These are phyloP conservation scores for Enteromius treurensis DNA, from an alignment of 2,797 vertebrate genomes.

Conservation along the genomic window DNA sequence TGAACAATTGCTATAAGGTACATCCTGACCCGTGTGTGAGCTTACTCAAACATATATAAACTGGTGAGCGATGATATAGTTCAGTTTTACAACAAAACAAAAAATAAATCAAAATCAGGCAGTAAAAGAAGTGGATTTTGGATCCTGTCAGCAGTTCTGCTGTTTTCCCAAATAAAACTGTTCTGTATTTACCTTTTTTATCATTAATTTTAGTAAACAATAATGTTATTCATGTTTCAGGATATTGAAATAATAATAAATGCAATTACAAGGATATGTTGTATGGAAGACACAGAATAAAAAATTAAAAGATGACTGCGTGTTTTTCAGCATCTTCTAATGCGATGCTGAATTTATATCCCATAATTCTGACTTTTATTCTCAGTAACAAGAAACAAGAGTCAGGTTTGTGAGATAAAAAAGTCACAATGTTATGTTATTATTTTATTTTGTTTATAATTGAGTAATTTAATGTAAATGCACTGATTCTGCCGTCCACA, in stretches of 20 bases:
- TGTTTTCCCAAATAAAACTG: neutral
- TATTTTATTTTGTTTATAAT: neutral
- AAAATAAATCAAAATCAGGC: too few species aligned
- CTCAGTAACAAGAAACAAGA: neutral
- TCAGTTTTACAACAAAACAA: neutral
- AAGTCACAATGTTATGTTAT: neutral
- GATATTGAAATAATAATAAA: neutral
- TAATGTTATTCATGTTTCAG: neutral
- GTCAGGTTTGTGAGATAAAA: neutral
- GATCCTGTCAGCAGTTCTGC: neutral
- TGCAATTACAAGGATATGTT: neutral
- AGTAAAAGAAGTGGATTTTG: neutral
- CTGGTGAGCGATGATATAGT: neutral
- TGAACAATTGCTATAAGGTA: neutral
- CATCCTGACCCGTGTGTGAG: neutral
- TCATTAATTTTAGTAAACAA: neutral
- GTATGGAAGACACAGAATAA: neutral
- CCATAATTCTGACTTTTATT: neutral
- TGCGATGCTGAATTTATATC: neutral
- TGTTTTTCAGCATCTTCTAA: neutral
- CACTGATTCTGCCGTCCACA: neutral
- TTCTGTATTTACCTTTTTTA: neutral
- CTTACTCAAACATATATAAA: neutral
- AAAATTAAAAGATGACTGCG: neutral
- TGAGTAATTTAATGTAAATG: neutral